Percentiles rank a stretch among this genome's conserved stretches.
phyloP scores from a whole-genome alignment of 1,140 invertebrate genomes.

The Polypedilum vanderplanki region DNA sequence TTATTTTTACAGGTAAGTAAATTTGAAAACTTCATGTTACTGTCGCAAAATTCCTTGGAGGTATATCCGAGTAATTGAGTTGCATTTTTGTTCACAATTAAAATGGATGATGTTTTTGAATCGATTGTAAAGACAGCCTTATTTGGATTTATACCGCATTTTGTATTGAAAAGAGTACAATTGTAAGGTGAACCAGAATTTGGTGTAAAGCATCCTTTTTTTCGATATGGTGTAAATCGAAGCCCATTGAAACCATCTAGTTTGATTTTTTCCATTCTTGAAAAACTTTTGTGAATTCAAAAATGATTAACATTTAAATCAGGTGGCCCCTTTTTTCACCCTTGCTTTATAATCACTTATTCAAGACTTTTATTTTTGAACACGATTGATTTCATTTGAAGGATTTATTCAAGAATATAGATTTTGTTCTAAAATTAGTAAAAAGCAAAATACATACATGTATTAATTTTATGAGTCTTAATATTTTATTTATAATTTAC shows the following conservation, averaged over 20 bases:
- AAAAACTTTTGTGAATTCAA: no score
- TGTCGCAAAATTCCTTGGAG: constrained; percentile 49
- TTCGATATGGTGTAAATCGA: constrained; percentile 45
- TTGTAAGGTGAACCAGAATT: constrained; percentile 41
- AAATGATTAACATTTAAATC: no score
- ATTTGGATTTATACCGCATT: constrained; percentile 47
- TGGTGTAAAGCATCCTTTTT: constrained; percentile 36
- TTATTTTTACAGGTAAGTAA: constrained; percentile 49
- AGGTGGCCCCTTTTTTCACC: no score
- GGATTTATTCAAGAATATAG: no score
- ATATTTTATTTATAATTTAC: no score
- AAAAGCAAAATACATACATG: no score
- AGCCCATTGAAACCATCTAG: constrained; percentile 49
- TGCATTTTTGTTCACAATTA: constrained; percentile 55
- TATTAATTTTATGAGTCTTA: no score
- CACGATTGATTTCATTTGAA: no score
- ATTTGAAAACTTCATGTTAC: constrained; percentile 48
- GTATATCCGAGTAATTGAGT: constrained; percentile 54
- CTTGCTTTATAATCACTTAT: no score
- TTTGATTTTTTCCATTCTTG: constrained; percentile 33
- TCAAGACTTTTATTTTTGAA: no score
- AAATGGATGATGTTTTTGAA: constrained; percentile 51
- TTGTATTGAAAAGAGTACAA: constrained; percentile 39
- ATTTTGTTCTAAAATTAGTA: no score
- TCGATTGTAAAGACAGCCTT: constrained; percentile 53